A percentile compares a stretch with the other conserved stretches of the same genome.
Evolutionary conservation across 2,888 invertebrate species (phyloP).

Genomic region (Zhengitettix transpicula): DNA sequence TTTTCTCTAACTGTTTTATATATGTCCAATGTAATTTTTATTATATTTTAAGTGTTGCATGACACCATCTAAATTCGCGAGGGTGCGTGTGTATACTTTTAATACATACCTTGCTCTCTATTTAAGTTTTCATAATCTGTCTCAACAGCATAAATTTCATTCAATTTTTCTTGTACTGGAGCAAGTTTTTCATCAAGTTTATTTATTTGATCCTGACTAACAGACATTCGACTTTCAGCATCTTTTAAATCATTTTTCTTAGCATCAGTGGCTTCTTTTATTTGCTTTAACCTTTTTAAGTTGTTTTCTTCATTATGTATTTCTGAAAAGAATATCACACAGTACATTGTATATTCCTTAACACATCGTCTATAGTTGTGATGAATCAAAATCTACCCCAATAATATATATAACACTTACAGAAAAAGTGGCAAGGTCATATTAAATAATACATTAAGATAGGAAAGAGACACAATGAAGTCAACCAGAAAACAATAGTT

Average conservation of each 20-base stretch:
- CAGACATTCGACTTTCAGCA: conserved; percentile 39
- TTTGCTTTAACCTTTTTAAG: too few species aligned
- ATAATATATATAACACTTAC: too few species aligned
- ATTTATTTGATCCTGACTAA: conserved; percentile 32
- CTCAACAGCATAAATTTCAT: conserved; percentile 33
- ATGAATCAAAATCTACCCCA: neutral
- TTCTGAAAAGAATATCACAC: conserved; percentile 1
- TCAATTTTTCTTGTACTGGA: conserved; percentile 26
- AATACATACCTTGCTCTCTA: neutral
- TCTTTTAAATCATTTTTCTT: conserved; percentile 43
- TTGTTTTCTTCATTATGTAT: conserved; percentile 16
- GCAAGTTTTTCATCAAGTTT: conserved; percentile 27
- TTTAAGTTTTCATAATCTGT: conserved; percentile 21
- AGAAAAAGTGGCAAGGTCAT: too few species aligned
- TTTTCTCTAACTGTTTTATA: too few species aligned
- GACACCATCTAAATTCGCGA: too few species aligned
- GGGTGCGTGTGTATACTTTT: too few species aligned
- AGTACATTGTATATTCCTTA: neutral
- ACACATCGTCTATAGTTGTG: neutral
- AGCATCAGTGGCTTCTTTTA: conserved; percentile 40
- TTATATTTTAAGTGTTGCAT: too few species aligned
- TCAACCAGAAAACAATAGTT: too few species aligned
- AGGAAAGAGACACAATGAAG: too few species aligned
- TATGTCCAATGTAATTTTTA: too few species aligned
- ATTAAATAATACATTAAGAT: too few species aligned